Conservation (phyloP, 1,140 invertebrate genomes). For the Lucilia cuprina region DNA sequence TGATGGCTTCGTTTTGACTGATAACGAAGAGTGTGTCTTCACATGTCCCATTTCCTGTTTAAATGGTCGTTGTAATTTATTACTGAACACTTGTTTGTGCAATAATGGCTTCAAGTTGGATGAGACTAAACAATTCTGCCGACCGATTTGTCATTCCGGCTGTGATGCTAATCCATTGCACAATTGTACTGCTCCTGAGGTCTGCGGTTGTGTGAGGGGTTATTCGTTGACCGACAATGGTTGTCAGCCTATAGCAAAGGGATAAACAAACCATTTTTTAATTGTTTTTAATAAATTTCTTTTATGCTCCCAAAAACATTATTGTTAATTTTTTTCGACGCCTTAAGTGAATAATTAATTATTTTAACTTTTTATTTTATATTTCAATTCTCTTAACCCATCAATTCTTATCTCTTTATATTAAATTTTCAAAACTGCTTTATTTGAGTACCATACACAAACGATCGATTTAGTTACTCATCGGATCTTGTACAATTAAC, state of each 20-base stretch:
- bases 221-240: slow-evolving; percentile 43
- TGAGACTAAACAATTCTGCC: slow-evolving; percentile 60
- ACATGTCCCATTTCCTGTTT: slow-evolving; percentile 55
- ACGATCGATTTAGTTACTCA: slow-evolving; percentile 9
- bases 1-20: slow-evolving; percentile 65
- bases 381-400: no score
- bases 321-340: no score
- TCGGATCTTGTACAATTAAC: slow-evolving; percentile 7
- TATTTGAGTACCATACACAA: neutral
- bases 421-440: no score
- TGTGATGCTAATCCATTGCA: slow-evolving; percentile 55
- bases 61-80: slow-evolving; percentile 65
- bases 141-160: slow-evolving; percentile 61
- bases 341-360: no score
- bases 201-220: slow-evolving; percentile 54
- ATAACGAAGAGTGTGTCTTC: slow-evolving; percentile 57
- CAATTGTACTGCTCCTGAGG: slow-evolving; percentile 58
- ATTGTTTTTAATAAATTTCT: no score
- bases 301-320: no score
- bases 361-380: no score
- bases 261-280: no score
- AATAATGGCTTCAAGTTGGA: slow-evolving; percentile 70
- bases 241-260: slow-evolving; percentile 45
- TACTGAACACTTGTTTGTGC: slow-evolving; percentile 66
- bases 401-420: no score